These are phyloP conservation scores for Podabrus alpinus DNA, from an alignment of 2,888 invertebrate genomes.

Conservation along the genomic window DNA sequence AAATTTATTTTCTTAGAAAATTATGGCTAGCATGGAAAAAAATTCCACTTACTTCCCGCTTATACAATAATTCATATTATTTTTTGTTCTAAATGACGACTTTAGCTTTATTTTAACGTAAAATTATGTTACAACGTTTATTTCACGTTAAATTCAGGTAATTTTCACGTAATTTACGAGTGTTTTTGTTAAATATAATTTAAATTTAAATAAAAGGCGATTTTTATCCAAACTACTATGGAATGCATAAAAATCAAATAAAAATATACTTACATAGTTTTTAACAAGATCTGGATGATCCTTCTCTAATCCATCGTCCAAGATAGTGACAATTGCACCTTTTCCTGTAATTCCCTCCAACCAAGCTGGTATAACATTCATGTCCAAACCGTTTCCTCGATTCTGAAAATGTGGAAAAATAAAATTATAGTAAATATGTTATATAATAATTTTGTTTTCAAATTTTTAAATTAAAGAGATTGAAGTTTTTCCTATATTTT, in stretches of 20 bases:
- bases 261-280: slow-evolving; percentile 82
- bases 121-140: no score
- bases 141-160: no score
- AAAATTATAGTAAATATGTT: neutral
- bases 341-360: slow-evolving; percentile 90
- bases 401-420: slow-evolving; percentile 63
- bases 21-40: neutral
- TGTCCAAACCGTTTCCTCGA: slow-evolving; percentile 88
- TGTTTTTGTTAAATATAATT: no score
- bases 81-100: no score
- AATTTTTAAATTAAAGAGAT: no score
- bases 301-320: slow-evolving; percentile 95
- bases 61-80: no score
- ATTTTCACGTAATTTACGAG: neutral
- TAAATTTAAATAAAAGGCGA: no score
- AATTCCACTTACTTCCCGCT: no score
- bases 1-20: neutral
- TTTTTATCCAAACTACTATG: neutral
- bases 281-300: slow-evolving; percentile 90
- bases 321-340: slow-evolving; percentile 93
- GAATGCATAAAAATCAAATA: neutral
- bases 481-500: no score
- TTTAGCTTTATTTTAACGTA: no score
- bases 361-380: slow-evolving; percentile 98
- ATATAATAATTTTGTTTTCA: neutral